Base-by-base conservation (phyloP, 2,888 invertebrate genomes). In the Malthinus seriepunctatus region DNA sequence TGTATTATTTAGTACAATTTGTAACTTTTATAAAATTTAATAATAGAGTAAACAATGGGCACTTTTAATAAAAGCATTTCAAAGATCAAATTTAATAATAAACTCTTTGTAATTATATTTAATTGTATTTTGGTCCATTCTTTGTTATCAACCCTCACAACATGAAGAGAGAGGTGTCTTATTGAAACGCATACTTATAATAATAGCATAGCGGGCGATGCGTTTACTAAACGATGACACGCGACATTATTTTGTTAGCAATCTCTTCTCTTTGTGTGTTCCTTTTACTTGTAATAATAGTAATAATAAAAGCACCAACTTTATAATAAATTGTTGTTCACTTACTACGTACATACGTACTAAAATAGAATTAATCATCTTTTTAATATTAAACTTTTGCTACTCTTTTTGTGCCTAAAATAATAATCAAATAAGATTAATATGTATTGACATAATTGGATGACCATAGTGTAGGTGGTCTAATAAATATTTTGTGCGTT, bases 221-320 rank as follows among this genome's bases (percentile, higher is more conserved):
- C 54, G 32, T 51, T 53, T 39, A 12, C 59, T 59, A 54, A 59
- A 59, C 59, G 54, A 54, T 47, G 50, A 46, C 59, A 59, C 59
- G 51, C 54, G 59, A 54, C 59, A 34, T 46, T 59, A 54, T 54
- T 59, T 59, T 59, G 54, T 59, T 54, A 59, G 50, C 31, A 50
- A 51, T 48, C 52, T 57, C 52, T 52, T 52, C 23, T 23, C 23
- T 23, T 23, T 23, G 23, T 57, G 48, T 52, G 15, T 15, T 10
- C 31, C 12, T 23, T 23, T 23, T 23, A 23, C 23, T 23, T 23
- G 23, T 23, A 23, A 23, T 23, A 23, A 23, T 23, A 23, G 31
- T 44, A 48, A 57, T 52, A 57, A 57, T 44, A 57, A 33, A 46
- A 47, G 56, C 51, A 14, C 32, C 35, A 11, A 37, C 32, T 39